Conservation (phyloP, 2,113 vertebrate genomes). For the Atherinomorus stipes region DNA sequence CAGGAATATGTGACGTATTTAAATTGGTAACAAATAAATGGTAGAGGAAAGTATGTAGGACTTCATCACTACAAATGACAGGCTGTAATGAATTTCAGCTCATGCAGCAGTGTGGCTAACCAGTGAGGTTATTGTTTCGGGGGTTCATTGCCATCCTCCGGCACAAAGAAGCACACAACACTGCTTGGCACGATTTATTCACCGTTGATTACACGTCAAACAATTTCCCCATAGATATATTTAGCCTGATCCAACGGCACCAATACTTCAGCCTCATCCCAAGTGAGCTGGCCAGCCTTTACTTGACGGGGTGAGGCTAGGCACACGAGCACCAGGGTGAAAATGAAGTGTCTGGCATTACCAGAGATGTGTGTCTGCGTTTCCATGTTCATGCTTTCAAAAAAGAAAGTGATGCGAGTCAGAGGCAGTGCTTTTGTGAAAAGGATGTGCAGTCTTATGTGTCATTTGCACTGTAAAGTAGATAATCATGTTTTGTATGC, state of each 20-base stretch:
- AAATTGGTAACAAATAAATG: too few species aligned
- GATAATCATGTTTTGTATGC: conserved; percentile 46
- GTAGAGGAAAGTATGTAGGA: too few species aligned
- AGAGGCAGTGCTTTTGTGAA: conserved; percentile 21
- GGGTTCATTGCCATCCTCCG: too few species aligned
- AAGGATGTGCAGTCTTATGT: conserved; percentile 2
- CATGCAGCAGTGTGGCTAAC: too few species aligned
- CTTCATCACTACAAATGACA: too few species aligned
- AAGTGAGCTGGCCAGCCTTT: conserved; percentile 48
- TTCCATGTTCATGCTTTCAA: conserved; percentile 12
- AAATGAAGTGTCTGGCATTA: conserved; percentile 76
- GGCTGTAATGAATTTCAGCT: too few species aligned
- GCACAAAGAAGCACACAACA: not conserved
- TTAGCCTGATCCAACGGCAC: conserved; percentile 3
- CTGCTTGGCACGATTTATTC: not conserved
- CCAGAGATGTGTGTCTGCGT: conserved; percentile 22
- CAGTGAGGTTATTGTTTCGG: too few species aligned
- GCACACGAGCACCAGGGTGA: conserved; percentile 59
- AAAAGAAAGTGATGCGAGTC: conserved; percentile 27
- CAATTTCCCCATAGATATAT: not conserved
- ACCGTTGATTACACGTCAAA: not conserved
- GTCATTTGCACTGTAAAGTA: conserved; percentile 28
- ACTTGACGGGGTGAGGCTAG: conserved; percentile 49
- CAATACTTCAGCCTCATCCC: conserved; percentile 34
- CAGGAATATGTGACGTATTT: too few species aligned